Percentiles rank a stretch among this genome's conserved stretches.
These are phyloP conservation scores for Pentalonia nigronervosa DNA, from an alignment of 1,140 invertebrate species.

Conservation along the genomic window DNA sequence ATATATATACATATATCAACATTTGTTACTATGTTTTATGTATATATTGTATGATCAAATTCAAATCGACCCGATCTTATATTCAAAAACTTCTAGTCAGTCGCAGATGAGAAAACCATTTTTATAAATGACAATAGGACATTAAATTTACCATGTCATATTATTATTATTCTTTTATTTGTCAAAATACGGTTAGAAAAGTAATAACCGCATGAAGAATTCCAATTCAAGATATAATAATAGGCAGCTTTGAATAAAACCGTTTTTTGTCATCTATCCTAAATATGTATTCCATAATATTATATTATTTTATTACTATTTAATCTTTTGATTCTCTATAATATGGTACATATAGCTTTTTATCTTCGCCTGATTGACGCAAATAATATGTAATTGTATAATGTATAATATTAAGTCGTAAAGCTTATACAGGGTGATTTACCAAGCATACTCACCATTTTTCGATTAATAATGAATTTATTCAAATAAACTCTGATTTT, in stretches of 20 bases:
- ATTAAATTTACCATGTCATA: background rate
- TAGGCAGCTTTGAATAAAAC: background rate
- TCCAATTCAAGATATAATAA: background rate
- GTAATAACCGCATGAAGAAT: background rate
- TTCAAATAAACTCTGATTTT: background rate
- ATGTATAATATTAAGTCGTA: background rate
- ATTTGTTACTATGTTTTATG: background rate
- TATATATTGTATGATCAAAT: background rate
- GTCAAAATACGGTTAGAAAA: background rate
- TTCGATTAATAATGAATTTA: background rate
- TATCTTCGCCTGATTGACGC: background rate
- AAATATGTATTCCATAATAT: background rate
- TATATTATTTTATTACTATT: background rate
- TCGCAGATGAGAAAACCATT: background rate
- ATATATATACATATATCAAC: background rate
- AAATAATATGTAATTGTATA: background rate
- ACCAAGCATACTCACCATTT: background rate
- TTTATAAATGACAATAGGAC: background rate
- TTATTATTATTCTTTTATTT: constrained; percentile 16
- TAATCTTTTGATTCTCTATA: background rate
- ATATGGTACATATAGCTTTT: background rate
- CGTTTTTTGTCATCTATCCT: background rate
- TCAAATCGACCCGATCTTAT: background rate
- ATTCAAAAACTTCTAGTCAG: background rate
- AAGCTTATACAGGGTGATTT: too few species aligned